A percentile compares a stretch with the other conserved stretches of the same genome.
Conservation (phyloP, 2,888 invertebrate species). For the Norana najaformis region DNA sequence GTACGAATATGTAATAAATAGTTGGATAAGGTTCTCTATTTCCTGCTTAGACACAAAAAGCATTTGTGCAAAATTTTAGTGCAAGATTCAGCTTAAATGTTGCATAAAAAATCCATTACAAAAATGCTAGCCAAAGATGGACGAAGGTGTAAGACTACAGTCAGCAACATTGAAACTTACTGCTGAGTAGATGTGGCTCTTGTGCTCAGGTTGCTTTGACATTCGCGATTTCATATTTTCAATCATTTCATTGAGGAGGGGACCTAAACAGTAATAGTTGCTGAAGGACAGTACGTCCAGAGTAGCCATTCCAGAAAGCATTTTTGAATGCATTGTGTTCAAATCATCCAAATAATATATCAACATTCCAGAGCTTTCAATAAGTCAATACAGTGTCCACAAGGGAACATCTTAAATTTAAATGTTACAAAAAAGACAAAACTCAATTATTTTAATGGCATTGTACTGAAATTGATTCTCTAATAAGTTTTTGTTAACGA, state of each 20-base stretch:
- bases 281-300: neutral
- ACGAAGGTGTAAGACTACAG: too few relatives aligned
- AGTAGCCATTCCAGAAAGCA: neutral
- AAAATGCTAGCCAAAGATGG: neutral
- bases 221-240: neutral
- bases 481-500: too few relatives aligned
- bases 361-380: neutral
- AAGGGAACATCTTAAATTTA: neutral
- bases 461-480: neutral
- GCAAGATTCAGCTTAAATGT: too few relatives aligned
- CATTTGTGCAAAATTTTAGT: too few relatives aligned
- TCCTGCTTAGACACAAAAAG: too few relatives aligned
- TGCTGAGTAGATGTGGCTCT: conserved; percentile 15
- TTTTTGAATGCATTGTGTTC: neutral
- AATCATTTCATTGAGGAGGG: conserved; percentile 16
- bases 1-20: too few relatives aligned
- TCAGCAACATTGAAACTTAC: neutral
- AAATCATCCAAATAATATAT: neutral
- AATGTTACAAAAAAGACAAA: neutral
- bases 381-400: neutral
- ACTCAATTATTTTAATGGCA: neutral
- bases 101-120: too few relatives aligned
- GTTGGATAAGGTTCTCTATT: too few relatives aligned
- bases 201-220: neutral
- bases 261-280: neutral